Base-by-base conservation (phyloP, 1,140 invertebrate genomes). In the Drosophila chauvacae region DNA sequence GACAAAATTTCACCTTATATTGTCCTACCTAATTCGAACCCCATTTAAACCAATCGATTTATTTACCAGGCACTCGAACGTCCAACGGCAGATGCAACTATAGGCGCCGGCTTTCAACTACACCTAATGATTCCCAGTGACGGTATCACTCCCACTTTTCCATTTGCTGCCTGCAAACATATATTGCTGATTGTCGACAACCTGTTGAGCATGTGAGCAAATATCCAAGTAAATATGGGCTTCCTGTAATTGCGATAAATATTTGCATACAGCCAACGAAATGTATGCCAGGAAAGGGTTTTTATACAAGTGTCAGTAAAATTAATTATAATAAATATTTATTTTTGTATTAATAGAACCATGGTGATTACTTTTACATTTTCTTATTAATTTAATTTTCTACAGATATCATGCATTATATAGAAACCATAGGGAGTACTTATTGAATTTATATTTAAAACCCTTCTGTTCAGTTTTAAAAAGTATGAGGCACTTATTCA, bases 181-280 rank as follows among this genome's bases (percentile, higher is more conserved):
- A 35, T 56, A 39, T 39, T 45, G 74, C 56, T 73, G 30, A 51
- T 48, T 65, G 60, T 23, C 56, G 41, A 62, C 71, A 81, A 87
- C 68, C 71, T 80, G 80, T 80, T 76, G 65, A 58, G 62, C 41
- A 50, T 71, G 58, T 71, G 50, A 77, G 51, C 65, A 70, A 53
- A 66, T 61, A 73, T 76, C 56, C 44, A 59, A 45, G 41, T 47
- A 75, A 76, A 76, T 45, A 57, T 26, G 37, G 28, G 66, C 53
- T 87, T 87, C 80, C 80, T 86, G 60, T 65, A 70, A 50, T 55
- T 57, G 72, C 66, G 48, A 76, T 69, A 60, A 78, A 74, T 83
- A 88, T 87, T 88, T 88, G 72, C 80, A 74, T 88, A 70, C 14
- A 55, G 14, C 51, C 13, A 16, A 37, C 30, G 9, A 37, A 55